These are phyloP conservation scores for Bagarius yarrelli DNA, from an alignment of 2,113 vertebrate genomes.

Conservation along the genomic window DNA sequence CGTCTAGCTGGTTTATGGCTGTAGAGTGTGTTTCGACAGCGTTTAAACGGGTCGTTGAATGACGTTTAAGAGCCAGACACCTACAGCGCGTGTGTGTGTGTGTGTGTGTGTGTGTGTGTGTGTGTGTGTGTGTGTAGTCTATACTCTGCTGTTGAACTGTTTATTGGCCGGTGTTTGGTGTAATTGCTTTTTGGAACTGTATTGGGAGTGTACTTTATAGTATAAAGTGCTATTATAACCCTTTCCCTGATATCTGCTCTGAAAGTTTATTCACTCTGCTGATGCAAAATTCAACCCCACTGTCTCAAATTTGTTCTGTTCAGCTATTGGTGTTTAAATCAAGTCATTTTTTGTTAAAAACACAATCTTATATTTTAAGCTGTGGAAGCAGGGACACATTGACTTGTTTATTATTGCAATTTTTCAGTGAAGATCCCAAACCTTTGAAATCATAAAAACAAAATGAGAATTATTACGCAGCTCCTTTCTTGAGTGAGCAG, in stretches of 20 bases:
- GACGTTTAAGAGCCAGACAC: constrained; percentile 33
- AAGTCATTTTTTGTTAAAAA: background rate
- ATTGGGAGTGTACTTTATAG: constrained; percentile 36
- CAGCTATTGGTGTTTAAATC: background rate
- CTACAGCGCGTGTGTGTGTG: constrained; percentile 1
- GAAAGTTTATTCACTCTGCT: background rate
- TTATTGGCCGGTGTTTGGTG: constrained; percentile 38
- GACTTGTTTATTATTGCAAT: background rate
- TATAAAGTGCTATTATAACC: too few relatives aligned
- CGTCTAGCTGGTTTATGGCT: constrained; percentile 30
- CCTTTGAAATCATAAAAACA: too few relatives aligned
- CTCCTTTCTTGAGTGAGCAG: too few relatives aligned
- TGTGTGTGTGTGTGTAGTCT: background rate
- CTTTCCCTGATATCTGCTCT: background rate
- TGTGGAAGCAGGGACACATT: background rate
- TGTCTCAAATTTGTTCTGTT: background rate
- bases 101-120: background rate
- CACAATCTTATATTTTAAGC: background rate
- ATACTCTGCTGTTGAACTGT: constrained; percentile 1
- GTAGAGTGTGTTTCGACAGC: background rate
- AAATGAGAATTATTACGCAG: too few relatives aligned
- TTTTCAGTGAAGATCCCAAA: background rate
- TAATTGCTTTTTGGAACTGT: constrained; percentile 21
- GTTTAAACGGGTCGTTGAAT: constrained; percentile 6
- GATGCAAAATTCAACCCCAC: background rate